A percentile compares a stretch with the other conserved stretches of the same genome.
Conservation (phyloP, 2,797 vertebrate species). For the Bradypus variegatus region DNA sequence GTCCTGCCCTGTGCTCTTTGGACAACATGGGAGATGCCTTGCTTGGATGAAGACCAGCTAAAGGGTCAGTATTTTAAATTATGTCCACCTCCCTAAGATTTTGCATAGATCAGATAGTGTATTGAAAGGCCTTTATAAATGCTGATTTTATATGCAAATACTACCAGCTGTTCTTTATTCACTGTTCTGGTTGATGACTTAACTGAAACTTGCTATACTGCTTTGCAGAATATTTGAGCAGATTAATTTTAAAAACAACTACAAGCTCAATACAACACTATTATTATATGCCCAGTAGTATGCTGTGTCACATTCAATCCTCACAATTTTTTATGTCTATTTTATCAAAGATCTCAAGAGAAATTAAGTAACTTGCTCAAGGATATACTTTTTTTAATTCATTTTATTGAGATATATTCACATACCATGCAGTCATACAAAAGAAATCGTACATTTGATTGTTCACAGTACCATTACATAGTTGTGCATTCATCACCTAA, state of each 20-base stretch:
- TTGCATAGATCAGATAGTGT: not conserved
- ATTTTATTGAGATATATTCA: no score
- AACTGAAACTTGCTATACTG: not conserved
- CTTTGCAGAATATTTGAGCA: not conserved
- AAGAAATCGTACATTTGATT: no score
- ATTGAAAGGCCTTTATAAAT: not conserved
- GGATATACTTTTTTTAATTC: no score
- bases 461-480: no score
- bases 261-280: not conserved
- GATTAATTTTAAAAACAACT: constrained; percentile 13
- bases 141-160: not conserved
- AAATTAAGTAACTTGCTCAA: not conserved
- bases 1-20: not conserved
- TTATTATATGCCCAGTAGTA: not conserved
- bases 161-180: not conserved
- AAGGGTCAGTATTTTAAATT: not conserved
- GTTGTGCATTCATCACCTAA: no score
- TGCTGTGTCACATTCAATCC: not conserved
- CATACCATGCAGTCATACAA: no score
- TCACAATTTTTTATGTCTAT: not conserved
- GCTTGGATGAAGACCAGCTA: not conserved
- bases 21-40: not conserved
- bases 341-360: not conserved
- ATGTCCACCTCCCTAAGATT: not conserved
- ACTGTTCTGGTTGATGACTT: not conserved